These are phyloP conservation scores for Smithornis capensis DNA, from an alignment of 2,113 vertebrate species.

Conservation along the genomic window DNA sequence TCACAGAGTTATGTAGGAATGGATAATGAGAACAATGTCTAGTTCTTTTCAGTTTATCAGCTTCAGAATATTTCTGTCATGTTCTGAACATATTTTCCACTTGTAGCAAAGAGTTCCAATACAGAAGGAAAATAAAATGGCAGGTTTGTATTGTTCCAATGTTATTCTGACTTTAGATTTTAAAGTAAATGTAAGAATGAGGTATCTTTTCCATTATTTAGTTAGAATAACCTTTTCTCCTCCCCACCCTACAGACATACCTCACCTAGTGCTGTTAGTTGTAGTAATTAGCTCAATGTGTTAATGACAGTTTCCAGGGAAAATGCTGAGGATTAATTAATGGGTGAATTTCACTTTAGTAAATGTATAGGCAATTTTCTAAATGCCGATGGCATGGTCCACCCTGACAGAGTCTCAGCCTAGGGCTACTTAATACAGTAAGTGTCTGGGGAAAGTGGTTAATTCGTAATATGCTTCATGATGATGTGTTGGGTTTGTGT, in stretches of 20 bases:
- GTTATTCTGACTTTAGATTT: background rate
- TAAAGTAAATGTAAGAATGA: slow-evolving; percentile 14
- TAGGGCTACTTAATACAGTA: slow-evolving; percentile 86
- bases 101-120: background rate
- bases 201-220: background rate
- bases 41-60: background rate
- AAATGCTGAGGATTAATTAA: slow-evolving; percentile 88
- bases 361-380: slow-evolving; percentile 93
- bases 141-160: background rate
- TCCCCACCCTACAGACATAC: background rate
- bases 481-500: slow-evolving; percentile 54
- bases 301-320: slow-evolving; percentile 85
- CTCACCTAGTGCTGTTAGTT: slow-evolving; percentile 63
- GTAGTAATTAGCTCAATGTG: slow-evolving; percentile 86
- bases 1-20: background rate
- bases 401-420: slow-evolving; percentile 83
- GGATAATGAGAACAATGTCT: background rate
- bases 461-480: slow-evolving; percentile 89
- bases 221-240: background rate
- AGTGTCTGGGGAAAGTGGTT: slow-evolving; percentile 94
- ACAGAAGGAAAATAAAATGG: background rate
- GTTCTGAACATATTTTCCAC: background rate
- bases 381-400: slow-evolving; percentile 90
- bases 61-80: background rate
- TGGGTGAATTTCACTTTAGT: slow-evolving; percentile 95